Evolutionary conservation across 2,888 invertebrate genomes (phyloP).

Genomic region (Trissoscelio sp.): DNA sequence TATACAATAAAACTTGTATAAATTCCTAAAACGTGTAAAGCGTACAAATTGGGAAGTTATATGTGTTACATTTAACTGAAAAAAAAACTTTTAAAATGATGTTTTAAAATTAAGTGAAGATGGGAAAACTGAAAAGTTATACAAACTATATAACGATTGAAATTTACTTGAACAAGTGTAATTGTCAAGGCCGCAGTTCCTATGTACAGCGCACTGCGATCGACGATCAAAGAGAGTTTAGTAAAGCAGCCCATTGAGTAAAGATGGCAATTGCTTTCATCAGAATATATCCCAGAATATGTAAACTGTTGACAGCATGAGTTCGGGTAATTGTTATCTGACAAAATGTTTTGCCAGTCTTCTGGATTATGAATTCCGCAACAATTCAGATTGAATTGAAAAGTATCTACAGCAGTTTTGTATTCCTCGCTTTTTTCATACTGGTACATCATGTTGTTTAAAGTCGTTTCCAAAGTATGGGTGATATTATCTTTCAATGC

Average conservation of each 20-base stretch:
- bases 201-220: conserved; percentile 88
- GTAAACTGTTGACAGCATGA: conserved; percentile 84
- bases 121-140: no score
- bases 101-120: no score
- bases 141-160: background rate
- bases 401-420: conserved; percentile 85
- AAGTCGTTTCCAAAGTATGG: conserved; percentile 82
- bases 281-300: no score
- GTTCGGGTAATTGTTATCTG: conserved; percentile 82
- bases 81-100: no score
- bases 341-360: conserved; percentile 81
- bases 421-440: conserved; percentile 81
- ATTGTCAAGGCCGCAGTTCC: conserved; percentile 92
- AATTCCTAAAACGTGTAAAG: no score
- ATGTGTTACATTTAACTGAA: no score
- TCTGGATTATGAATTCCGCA: conserved; percentile 79
- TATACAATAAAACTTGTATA: no score
- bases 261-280: no score
- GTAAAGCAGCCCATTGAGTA: conserved; percentile 87
- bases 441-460: conserved; percentile 84
- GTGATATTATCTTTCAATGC: conserved; percentile 83
- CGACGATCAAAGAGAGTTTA: conserved; percentile 86
- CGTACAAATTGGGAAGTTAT: no score
- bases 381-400: conserved; percentile 84
- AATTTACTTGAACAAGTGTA: conserved; percentile 89